Conservation (phyloP, 2,113 vertebrate genomes). For the Elephas maximus region DNA sequence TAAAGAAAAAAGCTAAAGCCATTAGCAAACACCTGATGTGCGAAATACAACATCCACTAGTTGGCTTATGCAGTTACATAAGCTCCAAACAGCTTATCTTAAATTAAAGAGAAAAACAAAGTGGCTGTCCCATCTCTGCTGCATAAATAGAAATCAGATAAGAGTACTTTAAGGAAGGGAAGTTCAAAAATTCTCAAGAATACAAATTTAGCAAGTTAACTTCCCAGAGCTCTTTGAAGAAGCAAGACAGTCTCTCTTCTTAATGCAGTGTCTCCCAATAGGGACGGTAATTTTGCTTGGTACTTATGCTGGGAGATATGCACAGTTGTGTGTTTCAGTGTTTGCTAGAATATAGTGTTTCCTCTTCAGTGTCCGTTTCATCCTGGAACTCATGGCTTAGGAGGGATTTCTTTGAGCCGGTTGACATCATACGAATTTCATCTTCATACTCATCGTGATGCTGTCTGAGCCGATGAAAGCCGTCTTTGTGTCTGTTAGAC, state of each 20-base stretch:
- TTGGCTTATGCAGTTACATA: constrained; percentile 69
- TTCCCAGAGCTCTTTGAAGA: constrained; percentile 82
- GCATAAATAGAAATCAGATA: constrained; percentile 80
- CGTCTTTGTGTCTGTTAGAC: constrained; percentile 98
- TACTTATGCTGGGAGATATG: constrained; percentile 66
- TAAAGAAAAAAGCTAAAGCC: constrained; percentile 77
- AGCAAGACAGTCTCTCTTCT: constrained; percentile 66
- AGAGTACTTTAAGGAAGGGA: constrained; percentile 75
- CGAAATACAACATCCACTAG: constrained; percentile 75
- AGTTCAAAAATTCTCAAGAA: constrained; percentile 82
- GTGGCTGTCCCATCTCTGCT: constrained; percentile 79
- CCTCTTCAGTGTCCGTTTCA: constrained; percentile 99
- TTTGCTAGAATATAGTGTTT: constrained; percentile 98
- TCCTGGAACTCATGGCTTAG: constrained; percentile 98
- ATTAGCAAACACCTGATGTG: constrained; percentile 79
- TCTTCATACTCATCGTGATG: constrained; percentile 97
- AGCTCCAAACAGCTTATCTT: constrained; percentile 83
- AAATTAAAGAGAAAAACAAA: constrained; percentile 79
- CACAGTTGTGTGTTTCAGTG: constrained; percentile 88
- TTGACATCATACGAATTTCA: constrained; percentile 96
- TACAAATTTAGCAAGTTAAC: constrained; percentile 80
- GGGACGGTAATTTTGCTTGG: constrained; percentile 70
- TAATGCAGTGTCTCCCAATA: constrained; percentile 76
- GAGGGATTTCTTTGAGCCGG: constrained; percentile 98
- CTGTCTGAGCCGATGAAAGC: constrained; percentile 97